These are phyloP conservation scores for Ibidorhyncha struthersii DNA, from an alignment of 2,113 vertebrate species.

Conservation along the genomic window DNA sequence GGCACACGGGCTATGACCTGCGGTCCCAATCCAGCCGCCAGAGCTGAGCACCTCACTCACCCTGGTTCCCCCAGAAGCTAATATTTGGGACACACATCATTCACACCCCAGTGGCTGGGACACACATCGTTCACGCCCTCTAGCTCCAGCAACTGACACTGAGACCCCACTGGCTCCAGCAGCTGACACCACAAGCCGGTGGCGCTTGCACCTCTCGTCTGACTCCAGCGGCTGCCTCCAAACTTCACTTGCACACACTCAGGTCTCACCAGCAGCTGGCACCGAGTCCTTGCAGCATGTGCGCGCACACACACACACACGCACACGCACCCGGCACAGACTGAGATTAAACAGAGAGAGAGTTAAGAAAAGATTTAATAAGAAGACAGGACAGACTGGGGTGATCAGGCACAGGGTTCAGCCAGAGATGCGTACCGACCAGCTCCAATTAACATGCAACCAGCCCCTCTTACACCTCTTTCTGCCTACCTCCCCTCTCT, in stretches of 20 bases:
- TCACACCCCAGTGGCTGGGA: background rate
- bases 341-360: background rate
- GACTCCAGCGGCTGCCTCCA: background rate
- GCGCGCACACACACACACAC: background rate
- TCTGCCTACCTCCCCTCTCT: fast-evolving
- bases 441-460: background rate
- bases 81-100: background rate
- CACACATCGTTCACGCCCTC: fast-evolving
- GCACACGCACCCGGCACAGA: no score
- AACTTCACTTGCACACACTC: background rate
- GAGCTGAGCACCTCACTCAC: background rate
- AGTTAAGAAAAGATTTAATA: background rate
- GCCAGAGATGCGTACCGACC: background rate
- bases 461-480: background rate
- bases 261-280: background rate
- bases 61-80: background rate
- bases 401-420: background rate
- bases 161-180: background rate
- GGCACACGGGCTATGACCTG: fast-evolving
- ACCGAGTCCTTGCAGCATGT: background rate
- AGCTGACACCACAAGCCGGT: background rate
- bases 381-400: background rate
- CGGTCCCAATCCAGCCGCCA: fast-evolving
- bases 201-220: background rate
- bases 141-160: background rate